phyloP scores from a whole-genome alignment of 2,113 vertebrate species.

The Hippolais icterina region DNA sequence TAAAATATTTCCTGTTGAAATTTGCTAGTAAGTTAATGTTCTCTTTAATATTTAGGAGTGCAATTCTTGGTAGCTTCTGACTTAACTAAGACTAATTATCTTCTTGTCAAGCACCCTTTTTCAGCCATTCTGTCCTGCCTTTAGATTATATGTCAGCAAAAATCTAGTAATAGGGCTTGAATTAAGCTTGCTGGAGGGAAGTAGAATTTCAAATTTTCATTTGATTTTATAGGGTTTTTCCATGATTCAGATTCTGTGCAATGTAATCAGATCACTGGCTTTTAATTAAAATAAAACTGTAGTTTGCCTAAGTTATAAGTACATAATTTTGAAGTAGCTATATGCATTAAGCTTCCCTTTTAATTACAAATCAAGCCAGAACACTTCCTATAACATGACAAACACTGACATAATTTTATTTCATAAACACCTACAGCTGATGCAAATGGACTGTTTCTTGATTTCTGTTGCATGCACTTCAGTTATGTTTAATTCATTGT shows the following conservation, averaged over 20 bases:
- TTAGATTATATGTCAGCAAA: conserved; percentile 5
- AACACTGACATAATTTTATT: not conserved
- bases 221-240: not conserved
- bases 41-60: conserved; percentile 32
- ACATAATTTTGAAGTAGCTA: conserved; percentile 11
- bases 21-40: conserved; percentile 11
- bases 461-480: not conserved
- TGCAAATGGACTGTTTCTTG: conserved; percentile 20
- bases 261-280: not conserved
- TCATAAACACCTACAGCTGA: conserved; percentile 5
- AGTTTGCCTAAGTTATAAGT: conserved; percentile 1
- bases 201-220: not conserved
- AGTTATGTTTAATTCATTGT: conserved; percentile 36
- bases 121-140: not conserved
- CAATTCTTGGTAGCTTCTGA: not conserved
- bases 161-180: not conserved
- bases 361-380: not conserved
- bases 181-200: conserved; percentile 12
- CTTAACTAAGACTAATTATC: conserved; percentile 14
- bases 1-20: conserved; percentile 10
- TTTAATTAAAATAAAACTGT: conserved; percentile 41
- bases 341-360: not conserved
- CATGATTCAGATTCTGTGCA: not conserved
- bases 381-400: not conserved
- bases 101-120: not conserved